A percentile compares a stretch with the other conserved stretches of the same genome.
These are phyloP conservation scores for Rhombomys opimus DNA, from an alignment of 2,113 vertebrate genomes.

Conservation along the genomic window DNA sequence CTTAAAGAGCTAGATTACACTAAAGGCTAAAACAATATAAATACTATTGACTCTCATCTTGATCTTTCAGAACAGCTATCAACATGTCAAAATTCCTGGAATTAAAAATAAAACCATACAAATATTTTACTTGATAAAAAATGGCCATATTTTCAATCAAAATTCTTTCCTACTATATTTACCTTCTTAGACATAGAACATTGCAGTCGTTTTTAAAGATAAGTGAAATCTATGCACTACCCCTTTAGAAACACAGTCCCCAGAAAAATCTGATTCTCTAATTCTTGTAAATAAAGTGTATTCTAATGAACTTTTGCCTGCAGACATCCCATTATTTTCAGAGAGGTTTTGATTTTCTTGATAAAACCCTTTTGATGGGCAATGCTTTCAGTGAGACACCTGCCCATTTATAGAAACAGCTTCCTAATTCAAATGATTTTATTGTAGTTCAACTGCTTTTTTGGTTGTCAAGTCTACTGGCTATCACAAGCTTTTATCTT, in stretches of 20 bases:
- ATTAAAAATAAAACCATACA: not conserved
- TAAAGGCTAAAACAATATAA: not conserved
- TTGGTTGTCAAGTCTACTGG: constrained; percentile 8
- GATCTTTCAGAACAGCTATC: not conserved
- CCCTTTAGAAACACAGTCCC: not conserved
- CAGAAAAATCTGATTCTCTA: not conserved
- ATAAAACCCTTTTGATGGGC: not conserved
- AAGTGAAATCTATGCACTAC: not conserved
- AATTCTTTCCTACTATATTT: not conserved
- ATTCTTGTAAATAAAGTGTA: not conserved
- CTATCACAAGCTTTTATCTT: constrained; percentile 22
- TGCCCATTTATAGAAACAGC: not conserved
- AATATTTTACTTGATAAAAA: not conserved
- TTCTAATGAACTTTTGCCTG: not conserved
- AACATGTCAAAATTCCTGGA: not conserved
- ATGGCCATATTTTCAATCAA: not conserved
- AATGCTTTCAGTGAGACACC: not conserved
- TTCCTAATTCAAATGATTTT: not conserved
- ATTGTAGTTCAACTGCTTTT: not conserved
- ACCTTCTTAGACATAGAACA: not conserved
- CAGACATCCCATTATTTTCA: not conserved
- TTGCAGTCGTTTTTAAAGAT: not conserved
- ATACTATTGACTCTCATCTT: not conserved
- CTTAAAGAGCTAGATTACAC: constrained; percentile 4
- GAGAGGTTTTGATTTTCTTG: not conserved